Percentiles rank a stretch among this genome's conserved stretches.
phyloP scores from a whole-genome alignment of 2,888 invertebrate species.

The Xanthorhoe spadicearia region DNA sequence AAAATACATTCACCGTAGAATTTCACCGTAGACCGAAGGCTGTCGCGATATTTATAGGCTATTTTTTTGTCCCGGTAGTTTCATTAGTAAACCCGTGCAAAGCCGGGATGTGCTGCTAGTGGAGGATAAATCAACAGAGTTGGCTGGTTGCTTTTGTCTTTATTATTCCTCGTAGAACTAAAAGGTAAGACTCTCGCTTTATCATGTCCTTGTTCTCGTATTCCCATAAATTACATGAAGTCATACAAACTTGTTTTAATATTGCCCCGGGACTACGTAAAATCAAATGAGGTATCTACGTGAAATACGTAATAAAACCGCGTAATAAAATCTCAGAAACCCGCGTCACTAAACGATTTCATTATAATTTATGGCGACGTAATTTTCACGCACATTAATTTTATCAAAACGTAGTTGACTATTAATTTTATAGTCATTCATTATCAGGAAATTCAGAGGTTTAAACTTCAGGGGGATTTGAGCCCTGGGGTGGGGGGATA shows the following conservation, averaged over 20 bases:
- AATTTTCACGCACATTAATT: slow-evolving; percentile 36
- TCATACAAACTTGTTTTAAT: neutral
- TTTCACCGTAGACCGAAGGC: too few species aligned
- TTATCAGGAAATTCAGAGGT: slow-evolving; percentile 25
- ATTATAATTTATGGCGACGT: slow-evolving; percentile 35
- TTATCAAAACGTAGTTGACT: slow-evolving; percentile 37
- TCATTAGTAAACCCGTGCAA: too few species aligned
- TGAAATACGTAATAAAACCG: slow-evolving; percentile 5
- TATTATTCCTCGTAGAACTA: neutral
- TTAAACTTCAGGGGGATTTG: slow-evolving; percentile 7
- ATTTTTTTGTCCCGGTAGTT: too few species aligned
- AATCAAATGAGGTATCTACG: slow-evolving; percentile 6
- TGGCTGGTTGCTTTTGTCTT: too few species aligned
- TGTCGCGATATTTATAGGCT: too few species aligned
- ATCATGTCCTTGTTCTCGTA: neutral
- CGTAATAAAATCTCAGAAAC: slow-evolving; percentile 21
- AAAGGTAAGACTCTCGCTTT: neutral
- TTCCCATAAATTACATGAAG: neutral
- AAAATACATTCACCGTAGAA: too few species aligned
- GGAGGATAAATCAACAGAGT: too few species aligned
- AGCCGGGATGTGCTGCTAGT: too few species aligned
- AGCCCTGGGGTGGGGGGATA: slow-evolving; percentile 15
- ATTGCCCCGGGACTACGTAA: neutral
- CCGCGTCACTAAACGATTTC: slow-evolving; percentile 30
- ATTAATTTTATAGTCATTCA: slow-evolving; percentile 33